Evolutionary conservation across 2,888 invertebrate genomes (phyloP).

Genomic region (Polylopha cassiicola): DNA sequence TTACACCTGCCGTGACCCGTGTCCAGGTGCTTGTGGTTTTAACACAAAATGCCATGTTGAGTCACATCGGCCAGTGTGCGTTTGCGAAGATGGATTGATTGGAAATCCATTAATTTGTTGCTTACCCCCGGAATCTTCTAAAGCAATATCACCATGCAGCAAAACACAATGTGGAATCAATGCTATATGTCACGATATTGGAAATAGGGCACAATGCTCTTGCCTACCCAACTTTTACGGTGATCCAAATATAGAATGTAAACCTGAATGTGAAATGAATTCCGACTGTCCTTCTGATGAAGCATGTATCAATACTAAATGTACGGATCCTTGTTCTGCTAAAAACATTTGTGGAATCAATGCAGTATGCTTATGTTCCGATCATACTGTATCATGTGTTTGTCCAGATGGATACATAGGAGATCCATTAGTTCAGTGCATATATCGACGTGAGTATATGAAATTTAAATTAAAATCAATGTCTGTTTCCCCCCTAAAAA

Average conservation of each 20-base stretch:
- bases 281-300: slow-evolving; percentile 86
- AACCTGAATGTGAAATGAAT: slow-evolving; percentile 88
- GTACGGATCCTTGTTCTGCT: slow-evolving; percentile 83
- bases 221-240: slow-evolving; percentile 87
- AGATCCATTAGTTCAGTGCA: slow-evolving; percentile 87
- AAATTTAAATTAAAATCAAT: neutral
- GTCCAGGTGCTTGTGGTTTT: slow-evolving; percentile 87
- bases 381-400: slow-evolving; percentile 89
- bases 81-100: slow-evolving; percentile 82
- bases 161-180: slow-evolving; percentile 88
- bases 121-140: slow-evolving; percentile 76
- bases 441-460: slow-evolving; percentile 66
- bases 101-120: slow-evolving; percentile 89
- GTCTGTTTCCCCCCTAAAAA: too few species aligned
- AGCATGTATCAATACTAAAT: slow-evolving; percentile 86
- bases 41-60: slow-evolving; percentile 85
- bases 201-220: slow-evolving; percentile 84
- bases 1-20: slow-evolving; percentile 88
- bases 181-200: slow-evolving; percentile 84
- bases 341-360: slow-evolving; percentile 87
- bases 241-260: slow-evolving; percentile 86
- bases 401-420: slow-evolving; percentile 88
- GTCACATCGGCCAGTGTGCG: slow-evolving; percentile 88
- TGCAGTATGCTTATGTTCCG: slow-evolving; percentile 86
- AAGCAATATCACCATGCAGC: slow-evolving; percentile 80